phyloP scores from a whole-genome alignment of 30 jellyfish, hydroid and myxozoan species.

The Morbakka virulenta region DNA sequence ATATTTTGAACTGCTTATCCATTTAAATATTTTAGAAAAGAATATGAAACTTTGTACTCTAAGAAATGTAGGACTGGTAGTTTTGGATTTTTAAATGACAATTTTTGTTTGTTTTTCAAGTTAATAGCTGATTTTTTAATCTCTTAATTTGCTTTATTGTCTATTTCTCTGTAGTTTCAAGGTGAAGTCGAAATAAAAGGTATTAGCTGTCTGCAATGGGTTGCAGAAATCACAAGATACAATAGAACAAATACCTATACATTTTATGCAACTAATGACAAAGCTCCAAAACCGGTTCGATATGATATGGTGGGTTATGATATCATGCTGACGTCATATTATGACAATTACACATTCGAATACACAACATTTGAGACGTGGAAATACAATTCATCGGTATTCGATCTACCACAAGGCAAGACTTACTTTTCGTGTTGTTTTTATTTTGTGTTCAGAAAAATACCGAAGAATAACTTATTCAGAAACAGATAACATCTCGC shows the following conservation, averaged over 20 bases:
- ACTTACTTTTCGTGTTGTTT: too few species aligned
- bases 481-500: too few species aligned
- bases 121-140: too few species aligned
- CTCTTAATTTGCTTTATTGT: not conserved
- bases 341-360: conserved; percentile 77
- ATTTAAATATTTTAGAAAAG: too few species aligned
- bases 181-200: conserved; percentile 47
- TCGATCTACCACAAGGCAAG: conserved; percentile 78
- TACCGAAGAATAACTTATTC: too few species aligned
- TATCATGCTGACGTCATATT: conserved; percentile 67
- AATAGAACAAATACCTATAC: conserved; percentile 72
- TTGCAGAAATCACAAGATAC: conserved; percentile 18
- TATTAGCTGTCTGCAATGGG: conserved; percentile 50
- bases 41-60: too few species aligned
- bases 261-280: conserved; percentile 65
- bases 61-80: too few species aligned
- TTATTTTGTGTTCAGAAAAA: too few species aligned
- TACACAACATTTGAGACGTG: conserved; percentile 50
- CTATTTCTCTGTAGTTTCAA: conserved; percentile 8
- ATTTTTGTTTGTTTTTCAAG: too few species aligned
- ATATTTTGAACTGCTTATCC: too few species aligned
- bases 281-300: conserved; percentile 52
- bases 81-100: too few species aligned
- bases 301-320: conserved; percentile 90
- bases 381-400: conserved; percentile 42